phyloP scores from a whole-genome alignment of 92 coral and sea anemone species.

The Meandrina meandrites region DNA sequence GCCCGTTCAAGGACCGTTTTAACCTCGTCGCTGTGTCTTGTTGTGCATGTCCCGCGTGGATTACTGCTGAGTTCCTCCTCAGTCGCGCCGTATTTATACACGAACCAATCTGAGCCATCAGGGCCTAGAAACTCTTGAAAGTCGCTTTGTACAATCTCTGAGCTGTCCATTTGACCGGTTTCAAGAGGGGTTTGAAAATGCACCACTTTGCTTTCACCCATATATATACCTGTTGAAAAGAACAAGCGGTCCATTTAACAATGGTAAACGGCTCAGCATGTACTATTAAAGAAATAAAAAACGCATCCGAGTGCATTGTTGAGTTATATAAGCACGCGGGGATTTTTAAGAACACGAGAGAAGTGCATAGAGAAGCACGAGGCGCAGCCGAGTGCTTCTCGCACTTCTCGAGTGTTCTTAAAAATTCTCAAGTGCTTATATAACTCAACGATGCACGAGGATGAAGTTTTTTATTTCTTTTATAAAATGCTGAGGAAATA shows the following conservation, averaged over 20 bases:
- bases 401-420: too few relatives aligned
- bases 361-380: too few relatives aligned
- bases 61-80: constrained; percentile 57
- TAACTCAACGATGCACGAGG: too few relatives aligned
- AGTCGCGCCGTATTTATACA: constrained; percentile 72
- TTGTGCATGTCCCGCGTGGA: constrained; percentile 80
- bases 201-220: constrained; percentile 63
- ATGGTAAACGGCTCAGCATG: too few relatives aligned
- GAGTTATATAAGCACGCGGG: too few relatives aligned
- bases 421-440: too few relatives aligned
- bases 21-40: constrained; percentile 67
- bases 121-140: constrained; percentile 60
- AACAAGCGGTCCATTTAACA: neutral
- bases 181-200: constrained; percentile 90
- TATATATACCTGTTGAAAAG: constrained; percentile 58
- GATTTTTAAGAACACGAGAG: too few relatives aligned
- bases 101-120: constrained; percentile 42
- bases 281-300: too few relatives aligned
- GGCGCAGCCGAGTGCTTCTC: too few relatives aligned
- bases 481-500: too few relatives aligned
- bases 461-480: too few relatives aligned
- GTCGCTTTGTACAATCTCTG: constrained; percentile 60
- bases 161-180: constrained; percentile 62
- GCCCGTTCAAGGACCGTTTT: constrained; percentile 74
- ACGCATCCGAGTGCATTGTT: too few relatives aligned